Base-by-base conservation (phyloP, 2,888 invertebrate genomes). In the Chrysotoxum bicinctum region DNA sequence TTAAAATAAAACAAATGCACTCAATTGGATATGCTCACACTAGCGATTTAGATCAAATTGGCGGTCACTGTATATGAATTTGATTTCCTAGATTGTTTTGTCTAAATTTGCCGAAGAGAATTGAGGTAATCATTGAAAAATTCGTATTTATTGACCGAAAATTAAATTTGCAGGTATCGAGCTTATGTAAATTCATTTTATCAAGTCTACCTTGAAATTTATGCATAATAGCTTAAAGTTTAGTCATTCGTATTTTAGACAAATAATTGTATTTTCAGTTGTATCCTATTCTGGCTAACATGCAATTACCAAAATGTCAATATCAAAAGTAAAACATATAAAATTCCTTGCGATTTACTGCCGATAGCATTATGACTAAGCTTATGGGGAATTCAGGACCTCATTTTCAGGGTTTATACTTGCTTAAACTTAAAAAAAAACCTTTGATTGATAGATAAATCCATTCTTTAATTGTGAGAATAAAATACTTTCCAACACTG, bases 401-500 rank as follows among this genome's bases (percentile, higher is more conserved):
- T 40, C 2, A 5, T 0, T 16, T 16, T 43, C 0, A 8, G 16
- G 8, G 23, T 14, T 23, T 12, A 23, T 21, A 23, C 6, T 12
- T 7, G 2, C 23, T 48, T 2, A 40, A 40, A 14, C 21, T 10
- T n/a, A 4, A 23, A 14, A 9, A n/a, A 40, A 19, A 10, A 19
- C 12, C 0, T 9, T 43, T 45, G 62, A 62, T 43, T 62, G 64
- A 66, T 66, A 48, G n/a, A 19, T 35, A 14, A 35, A 48, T 32
- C 45, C 26, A 64, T 64, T 45, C 2, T 30, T 14, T 32, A 45
- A 64, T n/a, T 14, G 32, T 32, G 6, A 2, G 10, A 66, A 48
- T 32, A 35, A 66, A 66, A 66, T 35, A 66, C 35, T 23, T 45
- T 45, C 30, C 8, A 32, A 66, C n/a, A n/a, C n/a, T 50, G 35